phyloP scores from a whole-genome alignment of 2,888 invertebrate genomes.

The Cerastis rubricosa region DNA sequence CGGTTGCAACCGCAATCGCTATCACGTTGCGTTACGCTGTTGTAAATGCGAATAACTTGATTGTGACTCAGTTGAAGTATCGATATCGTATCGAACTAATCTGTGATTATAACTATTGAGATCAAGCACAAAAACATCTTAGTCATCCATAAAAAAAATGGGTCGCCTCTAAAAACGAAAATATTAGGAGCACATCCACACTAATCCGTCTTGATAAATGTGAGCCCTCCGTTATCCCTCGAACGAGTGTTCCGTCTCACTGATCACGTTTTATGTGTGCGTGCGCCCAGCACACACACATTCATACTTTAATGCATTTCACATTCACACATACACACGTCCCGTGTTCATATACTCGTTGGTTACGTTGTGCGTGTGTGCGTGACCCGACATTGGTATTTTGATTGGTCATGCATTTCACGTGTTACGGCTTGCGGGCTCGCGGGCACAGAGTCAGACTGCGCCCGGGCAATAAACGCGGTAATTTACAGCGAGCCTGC shows the following conservation, averaged over 20 bases:
- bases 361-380: slow-evolving; percentile 72
- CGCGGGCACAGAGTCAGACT: slow-evolving; percentile 79
- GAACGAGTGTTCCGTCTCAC: slow-evolving; percentile 89
- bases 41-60: slow-evolving; percentile 58
- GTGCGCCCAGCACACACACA: slow-evolving; percentile 70
- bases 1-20: slow-evolving; percentile 48
- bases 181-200: slow-evolving; percentile 73
- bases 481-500: slow-evolving; percentile 82
- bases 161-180: not conserved
- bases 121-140: not conserved
- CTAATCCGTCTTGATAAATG: slow-evolving; percentile 79
- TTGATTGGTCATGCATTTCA: slow-evolving; percentile 91
- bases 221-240: slow-evolving; percentile 90
- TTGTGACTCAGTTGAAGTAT: slow-evolving; percentile 57
- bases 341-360: slow-evolving; percentile 55
- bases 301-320: slow-evolving; percentile 78
- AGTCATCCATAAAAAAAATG: not conserved
- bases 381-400: slow-evolving; percentile 89
- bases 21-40: slow-evolving; percentile 63
- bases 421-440: slow-evolving; percentile 86
- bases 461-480: slow-evolving; percentile 85
- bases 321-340: slow-evolving; percentile 69
- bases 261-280: slow-evolving; percentile 78
- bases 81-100: slow-evolving; percentile 44
- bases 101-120: slow-evolving; percentile 21